phyloP scores from a whole-genome alignment of 2,113 vertebrate species.

The Alouatta palliata region DNA sequence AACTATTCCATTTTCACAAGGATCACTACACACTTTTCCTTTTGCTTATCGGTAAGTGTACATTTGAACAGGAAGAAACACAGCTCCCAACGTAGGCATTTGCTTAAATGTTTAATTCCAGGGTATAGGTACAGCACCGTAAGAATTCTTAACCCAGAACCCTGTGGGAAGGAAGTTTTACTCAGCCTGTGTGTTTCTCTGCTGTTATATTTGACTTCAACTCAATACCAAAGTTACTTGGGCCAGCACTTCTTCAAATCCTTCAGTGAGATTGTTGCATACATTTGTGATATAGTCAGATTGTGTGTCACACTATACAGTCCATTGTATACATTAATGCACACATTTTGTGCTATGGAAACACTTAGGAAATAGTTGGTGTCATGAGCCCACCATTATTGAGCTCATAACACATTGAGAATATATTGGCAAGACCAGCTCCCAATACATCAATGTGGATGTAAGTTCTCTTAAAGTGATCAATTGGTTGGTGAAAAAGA shows the following conservation, averaged over 20 bases:
- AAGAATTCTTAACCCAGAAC: neutral
- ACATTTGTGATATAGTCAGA: neutral
- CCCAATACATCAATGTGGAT: too few relatives aligned
- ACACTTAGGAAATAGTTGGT: too few relatives aligned
- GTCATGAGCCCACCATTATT: too few relatives aligned
- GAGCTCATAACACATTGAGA: too few relatives aligned
- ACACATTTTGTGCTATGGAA: too few relatives aligned
- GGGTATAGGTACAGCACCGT: rapidly evolving
- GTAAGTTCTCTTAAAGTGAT: too few relatives aligned
- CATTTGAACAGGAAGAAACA: neutral
- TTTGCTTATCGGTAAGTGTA: neutral
- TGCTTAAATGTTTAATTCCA: neutral
- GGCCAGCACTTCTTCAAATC: neutral
- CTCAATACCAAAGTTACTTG: too few relatives aligned
- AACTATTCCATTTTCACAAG: neutral
- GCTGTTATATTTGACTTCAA: neutral
- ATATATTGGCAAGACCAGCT: too few relatives aligned
- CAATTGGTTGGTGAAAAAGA: too few relatives aligned
- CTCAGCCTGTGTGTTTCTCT: too few relatives aligned
- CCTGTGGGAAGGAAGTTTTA: neutral
- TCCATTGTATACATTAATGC: too few relatives aligned
- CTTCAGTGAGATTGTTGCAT: neutral
- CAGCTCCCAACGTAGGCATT: neutral
- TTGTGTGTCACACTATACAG: neutral
- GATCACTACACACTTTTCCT: neutral